These are phyloP conservation scores for Crotalus tigris DNA, from an alignment of 2,113 vertebrate genomes.

Conservation along the genomic window DNA sequence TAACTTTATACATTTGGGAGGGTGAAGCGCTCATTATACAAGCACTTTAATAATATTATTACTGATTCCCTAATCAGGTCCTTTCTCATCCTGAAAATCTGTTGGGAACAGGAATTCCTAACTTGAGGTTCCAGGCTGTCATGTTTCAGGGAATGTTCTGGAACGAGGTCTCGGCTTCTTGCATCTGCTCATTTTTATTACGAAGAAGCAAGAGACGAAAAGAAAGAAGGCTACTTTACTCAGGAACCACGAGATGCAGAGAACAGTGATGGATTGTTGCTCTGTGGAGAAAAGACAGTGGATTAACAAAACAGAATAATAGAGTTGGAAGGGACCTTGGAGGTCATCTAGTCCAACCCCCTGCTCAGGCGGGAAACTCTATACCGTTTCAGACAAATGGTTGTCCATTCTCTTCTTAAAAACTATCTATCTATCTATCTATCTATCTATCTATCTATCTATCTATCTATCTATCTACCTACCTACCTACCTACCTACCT, in stretches of 20 bases:
- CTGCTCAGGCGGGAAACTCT: too few relatives aligned
- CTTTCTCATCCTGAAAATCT: background rate
- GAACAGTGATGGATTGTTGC: background rate
- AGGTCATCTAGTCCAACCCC: background rate
- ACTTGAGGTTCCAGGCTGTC: background rate
- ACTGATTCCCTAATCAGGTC: too few relatives aligned
- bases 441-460: too few relatives aligned
- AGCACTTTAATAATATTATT: too few relatives aligned
- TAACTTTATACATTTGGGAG: background rate
- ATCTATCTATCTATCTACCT: too few relatives aligned
- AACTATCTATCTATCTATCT: too few relatives aligned
- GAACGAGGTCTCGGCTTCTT: background rate
- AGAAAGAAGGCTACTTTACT: background rate
- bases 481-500: too few relatives aligned
- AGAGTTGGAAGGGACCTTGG: too few relatives aligned
- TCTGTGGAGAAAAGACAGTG: background rate
- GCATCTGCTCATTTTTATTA: background rate
- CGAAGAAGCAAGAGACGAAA: background rate
- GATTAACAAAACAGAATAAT: background rate
- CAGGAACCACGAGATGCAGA: background rate
- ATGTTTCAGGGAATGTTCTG: background rate
- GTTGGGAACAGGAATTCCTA: background rate
- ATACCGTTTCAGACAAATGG: too few relatives aligned
- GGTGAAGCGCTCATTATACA: background rate
- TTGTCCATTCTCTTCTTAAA: too few relatives aligned